Conservation (phyloP, 2,113 vertebrate genomes). For the Aphelocoma coerulescens region DNA sequence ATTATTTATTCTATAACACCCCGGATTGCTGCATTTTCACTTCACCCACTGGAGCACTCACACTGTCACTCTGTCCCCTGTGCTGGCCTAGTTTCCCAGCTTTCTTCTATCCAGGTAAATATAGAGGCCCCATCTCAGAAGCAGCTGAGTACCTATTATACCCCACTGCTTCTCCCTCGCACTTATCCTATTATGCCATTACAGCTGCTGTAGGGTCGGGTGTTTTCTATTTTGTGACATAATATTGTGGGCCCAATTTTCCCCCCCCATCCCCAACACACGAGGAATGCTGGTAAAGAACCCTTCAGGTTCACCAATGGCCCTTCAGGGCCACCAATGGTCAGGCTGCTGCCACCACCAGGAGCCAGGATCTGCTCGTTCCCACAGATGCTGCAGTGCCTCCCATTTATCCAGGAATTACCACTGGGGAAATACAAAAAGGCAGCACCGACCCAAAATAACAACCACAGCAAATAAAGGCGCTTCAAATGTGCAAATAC, state of each 20-base stretch:
- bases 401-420: not conserved
- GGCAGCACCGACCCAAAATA: not conserved
- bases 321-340: not conserved
- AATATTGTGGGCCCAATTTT: conserved; percentile 33
- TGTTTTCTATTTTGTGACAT: conserved; percentile 62
- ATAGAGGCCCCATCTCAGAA: conserved; percentile 2
- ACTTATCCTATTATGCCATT: conserved; percentile 66
- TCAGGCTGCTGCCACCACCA: not conserved
- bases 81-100: conserved; percentile 26
- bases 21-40: conserved; percentile 2
- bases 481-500: not conserved
- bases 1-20: conserved; percentile 43
- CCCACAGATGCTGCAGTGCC: not conserved
- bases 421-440: not conserved
- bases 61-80: conserved; percentile 27
- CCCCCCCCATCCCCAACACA: not conserved
- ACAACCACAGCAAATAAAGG: not conserved
- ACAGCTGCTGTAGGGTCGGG: conserved; percentile 15
- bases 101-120: conserved; percentile 1
- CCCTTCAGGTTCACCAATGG: no score
- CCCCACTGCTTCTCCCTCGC: conserved; percentile 27
- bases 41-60: conserved; percentile 15
- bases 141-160: conserved; percentile 54
- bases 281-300: not conserved
- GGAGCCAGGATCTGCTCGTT: not conserved